Base-by-base conservation (phyloP, 2,113 vertebrate genomes). In the Herpetotheres cachinnans region DNA sequence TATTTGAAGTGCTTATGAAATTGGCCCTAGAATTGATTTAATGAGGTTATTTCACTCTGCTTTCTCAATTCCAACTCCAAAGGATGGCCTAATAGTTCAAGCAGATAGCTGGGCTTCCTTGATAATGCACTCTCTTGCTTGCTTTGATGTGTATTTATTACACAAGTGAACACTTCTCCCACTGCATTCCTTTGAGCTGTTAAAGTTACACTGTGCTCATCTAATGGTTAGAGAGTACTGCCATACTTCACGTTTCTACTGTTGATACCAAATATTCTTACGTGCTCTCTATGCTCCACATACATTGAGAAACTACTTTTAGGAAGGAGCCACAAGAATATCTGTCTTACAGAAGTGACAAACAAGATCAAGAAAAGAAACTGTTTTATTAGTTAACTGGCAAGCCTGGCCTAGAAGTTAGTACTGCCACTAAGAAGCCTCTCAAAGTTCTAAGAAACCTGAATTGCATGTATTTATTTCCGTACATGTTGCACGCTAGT, bases 261-360 rank as follows among this genome's bases (percentile, higher is more conserved):
- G 34, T 5, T 16, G 36, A 27, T 40, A 47, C 11, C 30, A 36
- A n/a, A 24, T 25, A 15, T 8, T 34, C 38, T 58, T 30, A 32
- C 18, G 2, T 8, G 46, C 44, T 59, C 54, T 26, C 50, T 42
- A 18, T 5, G 10, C 26, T 11, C 18, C 22, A 9, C 0, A 0
- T 21, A 9, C 38, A 18, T 7, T 7, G 9, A 52, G 42, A 69
- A 46, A 54, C 34, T 65, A 8, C 49, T 82, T 49, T 27, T 16
- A 59, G 38, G 67, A 69, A 25, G 17, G 17, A 58, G 34, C 38
- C 34, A 50, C 52, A 36, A 25, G 20, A 58, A 20, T 7, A 27
- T 21, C 11, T 30, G 13, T 18, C 44, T 40, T 42, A 24, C 1
- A 58, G 25, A 65, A 58, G 13, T 6, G n/a, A 54, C 24, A 55